A percentile compares a stretch with the other conserved stretches of the same genome.
phyloP scores from a whole-genome alignment of 2,113 vertebrate genomes.

The Archilochus colubris region DNA sequence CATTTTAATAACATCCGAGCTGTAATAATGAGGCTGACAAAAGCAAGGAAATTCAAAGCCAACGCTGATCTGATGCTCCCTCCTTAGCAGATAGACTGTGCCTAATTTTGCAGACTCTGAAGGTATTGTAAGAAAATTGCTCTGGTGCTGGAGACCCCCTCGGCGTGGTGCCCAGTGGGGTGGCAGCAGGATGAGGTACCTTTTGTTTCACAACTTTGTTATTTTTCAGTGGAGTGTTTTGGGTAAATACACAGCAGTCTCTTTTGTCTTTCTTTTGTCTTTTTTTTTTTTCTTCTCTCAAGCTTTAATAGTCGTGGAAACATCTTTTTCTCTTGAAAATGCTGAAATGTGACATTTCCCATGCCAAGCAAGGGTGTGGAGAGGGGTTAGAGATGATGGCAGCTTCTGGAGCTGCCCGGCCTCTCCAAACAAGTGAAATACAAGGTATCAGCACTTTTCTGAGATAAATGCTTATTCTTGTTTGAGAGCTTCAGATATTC shows the following conservation, averaged over 20 bases:
- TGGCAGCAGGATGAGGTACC: constrained; percentile 43
- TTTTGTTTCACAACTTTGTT: constrained; percentile 45
- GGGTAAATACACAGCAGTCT: constrained; percentile 27
- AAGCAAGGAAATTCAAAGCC: constrained; percentile 70
- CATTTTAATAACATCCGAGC: constrained; percentile 73
- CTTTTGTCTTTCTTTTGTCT: background rate
- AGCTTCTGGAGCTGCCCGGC: background rate
- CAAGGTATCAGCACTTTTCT: background rate
- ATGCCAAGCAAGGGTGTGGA: background rate
- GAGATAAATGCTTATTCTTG: background rate
- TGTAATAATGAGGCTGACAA: constrained; percentile 74
- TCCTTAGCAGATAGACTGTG: constrained; percentile 33
- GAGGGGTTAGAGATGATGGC: background rate
- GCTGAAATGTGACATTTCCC: background rate
- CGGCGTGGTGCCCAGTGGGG: constrained; percentile 11
- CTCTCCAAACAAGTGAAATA: background rate
- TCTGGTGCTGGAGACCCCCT: background rate
- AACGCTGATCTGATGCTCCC: background rate
- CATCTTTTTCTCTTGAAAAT: background rate
- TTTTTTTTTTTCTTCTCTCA: background rate
- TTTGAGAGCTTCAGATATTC: background rate
- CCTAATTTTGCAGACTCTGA: constrained; percentile 41
- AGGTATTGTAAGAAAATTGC: constrained; percentile 16
- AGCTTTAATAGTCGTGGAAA: background rate
- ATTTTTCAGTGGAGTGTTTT: constrained; percentile 3